Percentiles rank a stretch among this genome's conserved stretches.
Conservation (phyloP, 2,797 vertebrate species). For the Melanotaenia nigrans region DNA sequence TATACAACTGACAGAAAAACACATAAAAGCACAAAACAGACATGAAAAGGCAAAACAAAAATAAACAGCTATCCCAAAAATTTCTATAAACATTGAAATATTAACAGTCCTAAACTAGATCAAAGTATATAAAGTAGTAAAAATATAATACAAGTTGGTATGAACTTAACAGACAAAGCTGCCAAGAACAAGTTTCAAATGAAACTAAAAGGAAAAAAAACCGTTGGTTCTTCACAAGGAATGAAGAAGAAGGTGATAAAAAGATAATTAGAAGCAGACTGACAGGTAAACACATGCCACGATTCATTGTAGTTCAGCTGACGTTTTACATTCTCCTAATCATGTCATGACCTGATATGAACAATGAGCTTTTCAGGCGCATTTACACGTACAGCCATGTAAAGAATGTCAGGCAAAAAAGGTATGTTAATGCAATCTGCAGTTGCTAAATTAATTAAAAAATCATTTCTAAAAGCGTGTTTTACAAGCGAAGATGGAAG, state of each 20-base stretch:
- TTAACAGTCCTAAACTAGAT: constrained; percentile 55
- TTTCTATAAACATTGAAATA: constrained; percentile 60
- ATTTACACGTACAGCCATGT: background rate
- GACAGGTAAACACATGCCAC: too few relatives aligned
- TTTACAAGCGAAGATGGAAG: background rate
- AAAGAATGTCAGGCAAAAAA: background rate
- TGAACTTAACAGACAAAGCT: constrained; percentile 60
- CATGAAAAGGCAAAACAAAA: constrained; percentile 12
- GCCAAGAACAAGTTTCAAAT: constrained; percentile 74
- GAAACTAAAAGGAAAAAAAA: constrained; percentile 71
- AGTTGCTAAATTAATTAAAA: background rate
- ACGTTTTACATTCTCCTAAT: background rate
- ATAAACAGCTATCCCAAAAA: constrained; percentile 19
- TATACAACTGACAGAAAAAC: constrained; percentile 51
- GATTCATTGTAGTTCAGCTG: background rate
- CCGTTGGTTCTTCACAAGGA: constrained; percentile 56
- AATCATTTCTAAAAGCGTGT: background rate
- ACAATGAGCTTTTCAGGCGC: background rate
- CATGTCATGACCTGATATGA: background rate
- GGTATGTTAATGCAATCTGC: background rate
- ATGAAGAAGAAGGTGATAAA: background rate
- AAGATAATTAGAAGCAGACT: background rate
- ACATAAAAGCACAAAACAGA: constrained; percentile 44
- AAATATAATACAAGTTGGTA: constrained; percentile 34
- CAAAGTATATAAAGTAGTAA: constrained; percentile 36